Conservation (phyloP, 2,797 vertebrate species). For the Botia almorhae region DNA sequence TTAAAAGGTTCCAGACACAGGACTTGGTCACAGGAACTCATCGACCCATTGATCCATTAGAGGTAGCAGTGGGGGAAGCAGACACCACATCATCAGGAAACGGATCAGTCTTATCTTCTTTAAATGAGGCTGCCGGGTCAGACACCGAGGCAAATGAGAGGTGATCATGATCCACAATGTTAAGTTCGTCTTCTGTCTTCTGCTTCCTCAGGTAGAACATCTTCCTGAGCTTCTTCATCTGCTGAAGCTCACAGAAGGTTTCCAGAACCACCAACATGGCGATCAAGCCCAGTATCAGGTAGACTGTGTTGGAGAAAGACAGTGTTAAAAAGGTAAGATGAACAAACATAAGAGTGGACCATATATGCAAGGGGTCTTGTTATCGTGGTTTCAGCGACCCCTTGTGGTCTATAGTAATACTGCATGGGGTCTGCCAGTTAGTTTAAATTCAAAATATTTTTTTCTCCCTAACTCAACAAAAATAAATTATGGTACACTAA, state of each 20-base stretch:
- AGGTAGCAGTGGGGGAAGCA: slow-evolving; percentile 63
- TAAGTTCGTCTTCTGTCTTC: slow-evolving; percentile 80
- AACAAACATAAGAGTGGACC: background rate
- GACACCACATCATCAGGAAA: slow-evolving; percentile 67
- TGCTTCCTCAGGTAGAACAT: slow-evolving; percentile 87
- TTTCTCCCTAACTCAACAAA: no score
- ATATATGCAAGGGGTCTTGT: background rate
- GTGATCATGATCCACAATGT: slow-evolving; percentile 78
- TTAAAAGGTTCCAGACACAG: slow-evolving; percentile 5
- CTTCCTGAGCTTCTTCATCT: slow-evolving; percentile 87
- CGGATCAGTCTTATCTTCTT: slow-evolving; percentile 81
- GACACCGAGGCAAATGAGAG: slow-evolving; percentile 72
- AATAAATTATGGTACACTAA: no score
- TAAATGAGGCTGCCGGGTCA: slow-evolving; percentile 75
- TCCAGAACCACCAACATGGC: slow-evolving; percentile 92
- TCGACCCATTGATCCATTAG: slow-evolving; percentile 52
- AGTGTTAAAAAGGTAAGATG: background rate
- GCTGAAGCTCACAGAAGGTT: slow-evolving; percentile 93
- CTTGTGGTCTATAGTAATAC: background rate
- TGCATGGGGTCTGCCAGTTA: background rate
- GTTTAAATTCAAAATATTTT: no score
- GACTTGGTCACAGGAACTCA: slow-evolving; percentile 18
- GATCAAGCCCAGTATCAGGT: slow-evolving; percentile 89
- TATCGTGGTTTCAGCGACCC: background rate
- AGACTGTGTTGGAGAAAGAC: slow-evolving; percentile 74